Percentiles rank a stretch among this genome's conserved stretches.
Conservation (phyloP, 2,113 vertebrate species). For the Pampusana beccarii region DNA sequence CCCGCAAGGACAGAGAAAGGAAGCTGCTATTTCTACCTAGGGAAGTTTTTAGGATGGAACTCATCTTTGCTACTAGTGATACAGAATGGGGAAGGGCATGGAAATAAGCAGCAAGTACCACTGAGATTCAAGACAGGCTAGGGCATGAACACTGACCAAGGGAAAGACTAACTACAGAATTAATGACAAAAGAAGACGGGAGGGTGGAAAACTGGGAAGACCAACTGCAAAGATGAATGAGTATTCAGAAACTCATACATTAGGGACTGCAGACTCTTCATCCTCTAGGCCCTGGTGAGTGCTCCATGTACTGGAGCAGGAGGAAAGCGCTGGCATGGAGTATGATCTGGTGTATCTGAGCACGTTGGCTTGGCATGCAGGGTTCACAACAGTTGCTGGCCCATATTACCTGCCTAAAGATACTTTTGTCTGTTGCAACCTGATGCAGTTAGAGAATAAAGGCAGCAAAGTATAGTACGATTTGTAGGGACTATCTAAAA, state of each 20-base stretch:
- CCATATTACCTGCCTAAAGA: neutral
- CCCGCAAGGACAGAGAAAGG: neutral
- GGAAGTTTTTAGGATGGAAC: neutral
- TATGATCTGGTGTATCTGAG: neutral
- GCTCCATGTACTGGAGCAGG: neutral
- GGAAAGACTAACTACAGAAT: neutral
- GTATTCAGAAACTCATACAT: neutral
- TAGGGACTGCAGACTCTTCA: neutral
- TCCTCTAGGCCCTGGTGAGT: neutral
- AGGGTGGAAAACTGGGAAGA: neutral
- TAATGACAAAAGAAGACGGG: neutral
- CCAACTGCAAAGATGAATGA: neutral
- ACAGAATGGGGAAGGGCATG: neutral
- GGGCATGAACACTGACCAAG: neutral
- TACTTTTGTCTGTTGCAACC: neutral
- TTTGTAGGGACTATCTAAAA: neutral
- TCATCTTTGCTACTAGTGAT: neutral
- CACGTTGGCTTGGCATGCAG: accelerated
- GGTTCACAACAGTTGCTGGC: neutral
- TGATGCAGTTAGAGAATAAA: neutral
- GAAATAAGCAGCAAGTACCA: neutral
- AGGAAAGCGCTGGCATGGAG: neutral
- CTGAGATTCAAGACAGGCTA: neutral
- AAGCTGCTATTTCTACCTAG: neutral
- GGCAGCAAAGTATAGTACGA: neutral